These are phyloP conservation scores for Pandemis cinnamomeana DNA, from an alignment of 2,888 invertebrate species.

Conservation along the genomic window DNA sequence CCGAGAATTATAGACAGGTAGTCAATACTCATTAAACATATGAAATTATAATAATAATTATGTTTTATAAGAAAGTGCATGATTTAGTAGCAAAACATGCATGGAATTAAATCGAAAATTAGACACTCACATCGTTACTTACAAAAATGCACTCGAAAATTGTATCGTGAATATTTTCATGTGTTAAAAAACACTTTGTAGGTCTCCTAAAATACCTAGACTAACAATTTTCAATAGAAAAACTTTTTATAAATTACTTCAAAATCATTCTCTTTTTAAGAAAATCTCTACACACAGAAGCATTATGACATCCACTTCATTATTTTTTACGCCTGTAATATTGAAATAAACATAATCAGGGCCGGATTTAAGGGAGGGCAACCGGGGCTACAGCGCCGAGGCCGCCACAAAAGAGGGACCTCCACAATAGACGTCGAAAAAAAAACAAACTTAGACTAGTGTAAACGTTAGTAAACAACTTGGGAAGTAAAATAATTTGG, in stretches of 20 bases:
- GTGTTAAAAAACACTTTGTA: constrained; percentile 16
- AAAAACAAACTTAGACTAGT: no score
- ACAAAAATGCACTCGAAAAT: constrained; percentile 22
- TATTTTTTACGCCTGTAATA: no score
- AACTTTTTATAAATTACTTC: neutral
- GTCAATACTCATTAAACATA: neutral
- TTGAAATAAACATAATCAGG: no score
- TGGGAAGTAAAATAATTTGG: no score
- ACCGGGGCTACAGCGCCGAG: no score
- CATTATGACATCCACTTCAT: no score
- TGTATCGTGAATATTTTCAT: constrained; percentile 15
- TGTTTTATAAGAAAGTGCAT: neutral
- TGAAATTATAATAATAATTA: neutral
- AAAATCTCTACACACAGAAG: no score
- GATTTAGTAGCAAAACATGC: constrained; percentile 12
- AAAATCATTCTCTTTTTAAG: no score
- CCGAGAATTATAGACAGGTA: neutral
- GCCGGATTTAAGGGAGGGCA: no score
- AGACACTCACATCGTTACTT: constrained; percentile 3
- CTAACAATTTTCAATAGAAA: constrained; percentile 1
- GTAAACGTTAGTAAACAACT: no score
- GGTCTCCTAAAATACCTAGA: constrained; percentile 4
- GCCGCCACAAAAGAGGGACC: no score
- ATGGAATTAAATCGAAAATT: neutral
- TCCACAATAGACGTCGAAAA: no score